Evolutionary conservation across 2,888 invertebrate species (phyloP), one percentile per base, ranked within the genome.

Genomic region (Spicauda simplicius): DNA sequence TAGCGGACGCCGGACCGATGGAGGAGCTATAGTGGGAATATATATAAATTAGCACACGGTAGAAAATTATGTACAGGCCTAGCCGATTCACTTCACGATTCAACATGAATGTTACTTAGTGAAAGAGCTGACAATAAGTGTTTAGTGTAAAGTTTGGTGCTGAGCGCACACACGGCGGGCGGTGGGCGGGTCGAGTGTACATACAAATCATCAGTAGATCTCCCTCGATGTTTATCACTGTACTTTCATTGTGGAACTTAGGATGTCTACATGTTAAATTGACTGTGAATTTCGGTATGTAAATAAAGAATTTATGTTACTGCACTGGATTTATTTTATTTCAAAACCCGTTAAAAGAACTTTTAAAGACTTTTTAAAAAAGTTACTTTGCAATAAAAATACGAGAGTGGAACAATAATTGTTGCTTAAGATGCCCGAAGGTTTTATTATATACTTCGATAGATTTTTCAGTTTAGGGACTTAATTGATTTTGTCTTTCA

Each of bases 221-320:
- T 71, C 72, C 70, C 75, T 72, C 73, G 68, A 78, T 76, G 77
- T 74, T 77, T 76, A 78, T 83, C 80, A 77, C 79, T 83, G 84
- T 86, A 85, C 81, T 85, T 79, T 84, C 83, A 80, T 81, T 80
- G 79, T 77, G 76, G 78, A 76, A 80, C 74, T 78, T 82, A 83
- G 81, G 78, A 82, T 77, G 80, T 82, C 83, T 83, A 75, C 81
- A 87, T 89, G 87, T 88, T 89, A 87, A 86, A 86, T 83, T 87
- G 82, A 89, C 86, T 91, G 90, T 91, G 88, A 89, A 88, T 89
- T 91, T 90, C 84, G 88, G 88, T 85, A 87, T 92, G 91, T 92
- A 91, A 91, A 92, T 92, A 92, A 91, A 91, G 90, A 90, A 37
- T 87, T 88, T 92, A 92, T 91, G 91, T 91, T 91, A 92, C 88